Percentiles rank a stretch among this genome's conserved stretches.
Conservation (phyloP, 2,113 vertebrate genomes). For the Thunnus maccoyii region DNA sequence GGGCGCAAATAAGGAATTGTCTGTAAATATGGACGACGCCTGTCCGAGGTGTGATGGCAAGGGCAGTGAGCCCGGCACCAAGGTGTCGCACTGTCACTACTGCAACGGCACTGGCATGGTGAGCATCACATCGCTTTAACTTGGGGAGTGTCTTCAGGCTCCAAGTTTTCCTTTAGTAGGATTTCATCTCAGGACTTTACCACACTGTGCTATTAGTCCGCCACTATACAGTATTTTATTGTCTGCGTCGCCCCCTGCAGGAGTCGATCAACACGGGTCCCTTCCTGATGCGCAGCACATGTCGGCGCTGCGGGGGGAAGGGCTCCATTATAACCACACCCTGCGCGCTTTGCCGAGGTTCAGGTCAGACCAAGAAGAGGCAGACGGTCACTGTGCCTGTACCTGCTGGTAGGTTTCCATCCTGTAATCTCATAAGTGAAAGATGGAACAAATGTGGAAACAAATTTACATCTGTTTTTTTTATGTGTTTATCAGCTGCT, state of each 20-base stretch:
- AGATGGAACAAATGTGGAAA: too few species aligned
- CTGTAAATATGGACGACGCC: conserved; percentile 87
- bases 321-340: conserved; percentile 88
- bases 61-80: conserved; percentile 93
- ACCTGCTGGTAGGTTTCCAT: conserved; percentile 89
- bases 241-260: conserved; percentile 70
- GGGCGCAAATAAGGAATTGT: conserved; percentile 92
- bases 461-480: not conserved
- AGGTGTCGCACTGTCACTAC: conserved; percentile 90
- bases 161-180: not conserved
- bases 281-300: conserved; percentile 93
- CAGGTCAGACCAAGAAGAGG: conserved; percentile 91
- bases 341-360: conserved; percentile 88
- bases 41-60: conserved; percentile 91
- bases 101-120: conserved; percentile 96
- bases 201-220: not conserved
- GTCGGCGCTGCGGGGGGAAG: conserved; percentile 91
- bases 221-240: not conserved
- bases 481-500: not conserved
- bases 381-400: conserved; percentile 91
- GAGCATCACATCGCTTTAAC: conserved; percentile 40
- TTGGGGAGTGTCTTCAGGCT: not conserved
- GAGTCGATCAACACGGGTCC: conserved; percentile 93
- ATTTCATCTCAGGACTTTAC: not conserved
- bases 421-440: not conserved